phyloP scores from a whole-genome alignment of 2,888 invertebrate genomes.

The Pardosa pseudoannulata region DNA sequence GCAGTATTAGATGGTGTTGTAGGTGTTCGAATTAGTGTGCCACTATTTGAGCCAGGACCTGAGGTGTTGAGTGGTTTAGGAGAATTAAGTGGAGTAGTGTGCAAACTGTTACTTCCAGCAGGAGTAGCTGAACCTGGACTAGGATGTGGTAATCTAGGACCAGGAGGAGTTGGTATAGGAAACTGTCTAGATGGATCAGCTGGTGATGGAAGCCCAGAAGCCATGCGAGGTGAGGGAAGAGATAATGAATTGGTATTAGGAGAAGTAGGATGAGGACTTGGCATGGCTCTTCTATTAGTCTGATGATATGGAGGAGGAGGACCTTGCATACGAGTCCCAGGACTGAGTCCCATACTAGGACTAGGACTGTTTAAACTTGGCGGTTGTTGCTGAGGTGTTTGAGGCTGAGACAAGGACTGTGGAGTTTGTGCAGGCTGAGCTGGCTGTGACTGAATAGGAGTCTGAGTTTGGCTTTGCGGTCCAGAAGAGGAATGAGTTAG shows the following conservation, averaged over 20 bases:
- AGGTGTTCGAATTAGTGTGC: constrained; percentile 50
- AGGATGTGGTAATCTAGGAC: constrained; percentile 79
- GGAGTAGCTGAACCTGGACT: constrained; percentile 78
- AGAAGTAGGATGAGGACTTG: constrained; percentile 85
- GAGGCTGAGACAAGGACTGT: constrained; percentile 64
- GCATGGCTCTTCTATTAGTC: constrained; percentile 83
- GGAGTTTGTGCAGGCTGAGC: constrained; percentile 51
- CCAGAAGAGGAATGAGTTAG: constrained; percentile 68
- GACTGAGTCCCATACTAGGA: constrained; percentile 75
- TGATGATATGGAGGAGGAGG: constrained; percentile 89
- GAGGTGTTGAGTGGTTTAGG: constrained; percentile 78
- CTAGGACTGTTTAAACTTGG: constrained; percentile 74
- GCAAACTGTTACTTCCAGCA: constrained; percentile 73
- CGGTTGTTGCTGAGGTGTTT: constrained; percentile 71
- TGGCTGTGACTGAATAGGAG: constrained; percentile 60
- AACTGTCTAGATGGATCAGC: constrained; percentile 82
- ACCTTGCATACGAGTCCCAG: constrained; percentile 80
- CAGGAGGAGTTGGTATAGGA: constrained; percentile 76
- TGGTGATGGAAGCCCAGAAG: constrained; percentile 84
- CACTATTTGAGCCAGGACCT: constrained; percentile 63
- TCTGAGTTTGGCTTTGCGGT: constrained; percentile 49
- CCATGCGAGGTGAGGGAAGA: constrained; percentile 85
- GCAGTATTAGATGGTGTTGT: constrained; percentile 64
- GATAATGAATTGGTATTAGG: constrained; percentile 81
- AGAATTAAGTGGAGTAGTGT: constrained; percentile 80